phyloP scores from a whole-genome alignment of 2,888 invertebrate genomes.

The Eretmocerus hayati region DNA sequence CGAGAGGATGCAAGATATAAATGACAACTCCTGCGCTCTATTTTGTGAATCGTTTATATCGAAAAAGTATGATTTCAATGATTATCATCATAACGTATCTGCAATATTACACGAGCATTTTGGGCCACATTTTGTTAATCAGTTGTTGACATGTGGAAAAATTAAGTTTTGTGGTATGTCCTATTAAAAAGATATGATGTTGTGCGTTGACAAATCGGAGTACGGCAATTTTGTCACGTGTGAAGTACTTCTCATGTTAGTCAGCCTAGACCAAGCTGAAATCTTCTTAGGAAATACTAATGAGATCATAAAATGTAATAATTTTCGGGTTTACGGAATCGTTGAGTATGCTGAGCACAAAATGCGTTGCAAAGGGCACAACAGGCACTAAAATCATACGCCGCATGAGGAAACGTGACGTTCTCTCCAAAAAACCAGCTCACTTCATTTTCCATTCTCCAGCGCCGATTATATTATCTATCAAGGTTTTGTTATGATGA shows the following conservation, averaged over 20 bases:
- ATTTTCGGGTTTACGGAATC: not conserved
- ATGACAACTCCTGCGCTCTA: not conserved
- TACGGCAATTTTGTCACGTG: not conserved
- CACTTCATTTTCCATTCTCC: too few relatives aligned
- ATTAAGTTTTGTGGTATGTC: slow-evolving; percentile 6
- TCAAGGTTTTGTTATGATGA: too few relatives aligned
- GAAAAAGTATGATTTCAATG: not conserved
- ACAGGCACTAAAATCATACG: too few relatives aligned
- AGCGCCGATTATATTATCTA: too few relatives aligned
- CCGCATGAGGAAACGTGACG: too few relatives aligned
- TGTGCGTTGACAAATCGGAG: slow-evolving; percentile 3
- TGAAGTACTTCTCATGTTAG: not conserved
- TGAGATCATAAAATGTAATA: not conserved
- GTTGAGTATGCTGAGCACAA: not conserved
- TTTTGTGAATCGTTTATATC: not conserved
- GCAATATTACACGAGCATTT: not conserved
- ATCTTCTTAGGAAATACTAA: not conserved
- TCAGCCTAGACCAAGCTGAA: not conserved
- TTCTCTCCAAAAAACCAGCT: too few relatives aligned
- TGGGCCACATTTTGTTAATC: not conserved
- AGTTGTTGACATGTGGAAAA: not conserved
- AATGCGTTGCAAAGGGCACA: not conserved
- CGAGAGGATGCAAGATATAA: slow-evolving; percentile 11
- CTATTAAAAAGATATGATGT: slow-evolving; percentile 7
- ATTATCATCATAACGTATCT: not conserved